These are phyloP conservation scores for Tuta absoluta DNA, from an alignment of 2,888 invertebrate species.

Conservation along the genomic window DNA sequence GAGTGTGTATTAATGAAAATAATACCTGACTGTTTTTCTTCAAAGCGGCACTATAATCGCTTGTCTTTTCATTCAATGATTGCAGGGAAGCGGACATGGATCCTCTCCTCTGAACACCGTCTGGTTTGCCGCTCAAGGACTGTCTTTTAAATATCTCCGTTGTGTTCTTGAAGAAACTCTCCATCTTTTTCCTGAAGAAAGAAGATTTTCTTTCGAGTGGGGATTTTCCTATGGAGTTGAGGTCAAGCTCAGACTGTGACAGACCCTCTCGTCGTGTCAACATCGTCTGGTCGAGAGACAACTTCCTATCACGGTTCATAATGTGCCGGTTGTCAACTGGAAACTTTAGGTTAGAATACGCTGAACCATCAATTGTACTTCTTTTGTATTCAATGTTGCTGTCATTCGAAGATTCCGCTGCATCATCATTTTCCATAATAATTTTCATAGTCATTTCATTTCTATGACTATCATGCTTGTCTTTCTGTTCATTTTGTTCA, in stretches of 20 bases:
- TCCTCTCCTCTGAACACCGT: constrained; percentile 50
- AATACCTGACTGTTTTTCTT: constrained; percentile 20
- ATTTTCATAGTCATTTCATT: too few relatives aligned
- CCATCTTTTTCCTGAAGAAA: constrained; percentile 73
- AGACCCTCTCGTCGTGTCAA: constrained; percentile 58
- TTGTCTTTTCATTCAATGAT: constrained; percentile 57
- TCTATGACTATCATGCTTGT: not conserved
- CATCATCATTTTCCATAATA: not conserved
- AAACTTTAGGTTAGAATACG: not conserved
- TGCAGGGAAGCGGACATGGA: constrained; percentile 70
- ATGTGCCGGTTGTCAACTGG: not conserved
- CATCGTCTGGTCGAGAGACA: constrained; percentile 69
- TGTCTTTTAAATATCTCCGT: constrained; percentile 70
- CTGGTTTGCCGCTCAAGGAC: constrained; percentile 48
- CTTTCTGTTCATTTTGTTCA: not conserved
- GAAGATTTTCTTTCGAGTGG: constrained; percentile 73
- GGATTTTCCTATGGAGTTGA: constrained; percentile 68
- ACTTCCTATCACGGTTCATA: constrained; percentile 50
- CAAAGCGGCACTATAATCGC: constrained; percentile 37
- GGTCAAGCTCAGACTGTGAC: constrained; percentile 71
- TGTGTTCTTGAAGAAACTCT: constrained; percentile 71
- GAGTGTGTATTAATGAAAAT: not conserved
- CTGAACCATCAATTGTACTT: not conserved
- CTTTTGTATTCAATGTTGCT: not conserved
- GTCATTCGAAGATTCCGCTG: constrained; percentile 2